Percentiles rank a stretch among this genome's conserved stretches.
Evolutionary conservation across 1,140 invertebrate species (phyloP).

Genomic region (Polyergus mexicanus): DNA sequence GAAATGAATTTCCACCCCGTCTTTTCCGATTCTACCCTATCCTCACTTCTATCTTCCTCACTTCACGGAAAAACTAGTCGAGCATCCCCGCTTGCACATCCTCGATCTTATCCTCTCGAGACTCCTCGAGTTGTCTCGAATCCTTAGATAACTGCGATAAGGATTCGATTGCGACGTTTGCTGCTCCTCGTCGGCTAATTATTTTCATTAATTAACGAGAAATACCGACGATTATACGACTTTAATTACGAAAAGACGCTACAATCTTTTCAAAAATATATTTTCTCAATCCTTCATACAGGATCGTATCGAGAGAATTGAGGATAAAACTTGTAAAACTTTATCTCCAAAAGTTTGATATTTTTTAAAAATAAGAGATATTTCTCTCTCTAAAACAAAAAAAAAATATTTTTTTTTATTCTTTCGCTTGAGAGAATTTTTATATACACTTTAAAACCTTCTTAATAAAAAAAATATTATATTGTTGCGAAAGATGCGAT

Average conservation of each 20-base stretch:
- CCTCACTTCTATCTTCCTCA: background rate
- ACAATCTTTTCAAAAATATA: background rate
- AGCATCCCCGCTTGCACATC: background rate
- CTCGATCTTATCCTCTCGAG: conserved; percentile 3
- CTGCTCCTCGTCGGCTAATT: conserved; percentile 55
- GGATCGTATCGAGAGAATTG: background rate
- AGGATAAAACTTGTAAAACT: too few species aligned
- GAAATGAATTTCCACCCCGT: conserved; percentile 76
- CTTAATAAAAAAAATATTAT: too few species aligned
- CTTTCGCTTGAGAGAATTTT: too few species aligned
- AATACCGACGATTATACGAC: conserved; percentile 12
- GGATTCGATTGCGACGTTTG: conserved; percentile 33
- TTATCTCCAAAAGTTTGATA: too few species aligned
- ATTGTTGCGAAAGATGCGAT: too few species aligned
- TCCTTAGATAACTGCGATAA: conserved; percentile 37
- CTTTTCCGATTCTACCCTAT: conserved; percentile 44
- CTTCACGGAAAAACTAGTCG: conserved; percentile 19
- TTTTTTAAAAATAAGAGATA: too few species aligned
- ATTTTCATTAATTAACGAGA: conserved; percentile 72
- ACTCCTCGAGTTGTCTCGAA: conserved; percentile 51
- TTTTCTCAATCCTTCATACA: background rate
- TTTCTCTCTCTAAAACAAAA: too few species aligned
- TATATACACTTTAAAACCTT: too few species aligned
- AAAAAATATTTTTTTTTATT: too few species aligned
- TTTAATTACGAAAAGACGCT: conserved; percentile 5